Conservation (phyloP, 2,797 vertebrate species). For the Antrozous pallidus region DNA sequence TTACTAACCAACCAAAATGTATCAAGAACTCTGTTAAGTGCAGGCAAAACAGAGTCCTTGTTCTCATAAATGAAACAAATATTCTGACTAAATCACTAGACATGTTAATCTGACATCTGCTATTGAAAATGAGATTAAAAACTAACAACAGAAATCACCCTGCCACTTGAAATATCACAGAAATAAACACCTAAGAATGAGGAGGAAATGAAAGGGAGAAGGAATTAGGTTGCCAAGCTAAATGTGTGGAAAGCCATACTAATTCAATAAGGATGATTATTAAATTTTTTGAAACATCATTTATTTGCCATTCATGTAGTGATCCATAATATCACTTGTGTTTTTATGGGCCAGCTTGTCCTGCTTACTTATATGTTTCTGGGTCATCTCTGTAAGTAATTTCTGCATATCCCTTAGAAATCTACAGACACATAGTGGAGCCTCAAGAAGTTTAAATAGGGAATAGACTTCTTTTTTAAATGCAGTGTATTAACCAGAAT, state of each 20-base stretch:
- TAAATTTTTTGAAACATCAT: neutral
- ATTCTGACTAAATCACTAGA: neutral
- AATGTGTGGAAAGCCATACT: neutral
- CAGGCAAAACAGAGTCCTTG: neutral
- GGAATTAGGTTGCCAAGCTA: neutral
- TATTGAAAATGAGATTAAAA: neutral
- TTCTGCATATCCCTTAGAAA: neutral
- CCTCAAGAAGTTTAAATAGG: neutral
- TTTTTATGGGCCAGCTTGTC: neutral
- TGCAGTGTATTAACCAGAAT: neutral
- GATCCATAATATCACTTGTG: neutral
- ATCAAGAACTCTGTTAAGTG: neutral
- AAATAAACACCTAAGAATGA: neutral
- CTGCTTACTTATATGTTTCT: neutral
- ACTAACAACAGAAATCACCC: neutral
- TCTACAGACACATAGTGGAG: neutral
- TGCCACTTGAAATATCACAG: neutral
- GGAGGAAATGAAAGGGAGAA: neutral
- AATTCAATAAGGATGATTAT: neutral
- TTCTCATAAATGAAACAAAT: neutral
- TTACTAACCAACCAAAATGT: neutral
- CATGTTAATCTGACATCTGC: fast-evolving
- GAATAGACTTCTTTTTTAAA: neutral
- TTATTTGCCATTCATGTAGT: neutral
- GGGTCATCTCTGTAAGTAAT: neutral